These are phyloP conservation scores for Sparus aurata DNA, from an alignment of 2,797 vertebrate species.

Conservation along the genomic window DNA sequence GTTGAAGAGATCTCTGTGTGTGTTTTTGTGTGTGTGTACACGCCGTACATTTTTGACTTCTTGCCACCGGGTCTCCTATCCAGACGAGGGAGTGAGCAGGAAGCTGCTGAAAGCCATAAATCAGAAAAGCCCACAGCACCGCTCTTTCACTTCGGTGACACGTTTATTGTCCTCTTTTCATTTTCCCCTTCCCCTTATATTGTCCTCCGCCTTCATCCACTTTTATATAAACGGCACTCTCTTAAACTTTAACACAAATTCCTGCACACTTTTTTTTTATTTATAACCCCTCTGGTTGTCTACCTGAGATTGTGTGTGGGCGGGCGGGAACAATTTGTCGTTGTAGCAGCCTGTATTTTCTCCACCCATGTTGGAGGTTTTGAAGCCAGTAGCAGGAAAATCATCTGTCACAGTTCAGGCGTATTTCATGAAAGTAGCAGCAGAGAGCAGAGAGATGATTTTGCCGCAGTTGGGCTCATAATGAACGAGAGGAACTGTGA, in stretches of 20 bases:
- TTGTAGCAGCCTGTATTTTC: conserved; percentile 17
- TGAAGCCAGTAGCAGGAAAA: conserved; percentile 52
- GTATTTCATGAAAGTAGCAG: conserved; percentile 57
- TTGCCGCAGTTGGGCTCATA: conserved; percentile 35
- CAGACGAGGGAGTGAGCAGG: conserved; percentile 65
- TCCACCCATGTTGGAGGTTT: conserved; percentile 37
- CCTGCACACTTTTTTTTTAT: neutral
- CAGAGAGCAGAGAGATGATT: conserved; percentile 49
- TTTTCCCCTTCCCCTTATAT: conserved; percentile 31
- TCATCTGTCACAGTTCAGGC: conserved; percentile 50
- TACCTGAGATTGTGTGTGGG: neutral
- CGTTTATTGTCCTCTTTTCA: conserved; percentile 74
- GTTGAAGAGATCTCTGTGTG: conserved; percentile 33
- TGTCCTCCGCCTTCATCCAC: conserved; percentile 53
- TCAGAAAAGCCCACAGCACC: conserved; percentile 60
- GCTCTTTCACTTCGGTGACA: conserved; percentile 71
- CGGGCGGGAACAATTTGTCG: conserved; percentile 29
- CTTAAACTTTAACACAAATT: conserved; percentile 50
- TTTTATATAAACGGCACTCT: conserved; percentile 45
- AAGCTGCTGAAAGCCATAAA: conserved; percentile 71
- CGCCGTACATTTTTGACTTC: conserved; percentile 69
- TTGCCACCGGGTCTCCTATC: conserved; percentile 63
- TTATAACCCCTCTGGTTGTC: neutral
- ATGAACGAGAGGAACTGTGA: neutral
- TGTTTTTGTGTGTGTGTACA: conserved; percentile 2